Base-by-base conservation (phyloP, 2,888 invertebrate species). In the Athalia rosae region DNA sequence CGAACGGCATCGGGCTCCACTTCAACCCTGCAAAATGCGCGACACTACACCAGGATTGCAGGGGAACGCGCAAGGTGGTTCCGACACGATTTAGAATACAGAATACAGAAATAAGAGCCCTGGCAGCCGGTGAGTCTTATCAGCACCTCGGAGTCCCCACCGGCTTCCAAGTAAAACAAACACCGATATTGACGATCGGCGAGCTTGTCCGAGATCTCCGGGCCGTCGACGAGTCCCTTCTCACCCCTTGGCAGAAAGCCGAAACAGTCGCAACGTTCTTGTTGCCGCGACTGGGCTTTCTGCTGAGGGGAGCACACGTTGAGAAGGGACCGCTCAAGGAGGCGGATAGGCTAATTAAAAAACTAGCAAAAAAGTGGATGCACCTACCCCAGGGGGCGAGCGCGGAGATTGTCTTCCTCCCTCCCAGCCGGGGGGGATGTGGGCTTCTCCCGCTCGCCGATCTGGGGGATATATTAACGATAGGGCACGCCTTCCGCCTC, bases 121-220 rank as follows among this genome's bases (percentile, higher is more conserved):
- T 28, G 28, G 28, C 28, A 28, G 28, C 28, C 28, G 28, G 28
- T 28, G 28, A 28, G 28, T 28, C 28, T 28, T 28, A 28, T 2
- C 28, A 82, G 11, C 85, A 86, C 78, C 84, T 89, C 6, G 87
- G 87, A 4, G 82, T 86, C 11, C 85, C 86, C 2, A 85, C 85
- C 0, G 86, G 86, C 0, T 84, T 81, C 78, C 79, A 79, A 4
- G 80, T 83, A 15, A 76, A 77, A 13, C 83, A 82, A 13, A 77
- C 81, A 4, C 81, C 83, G 3, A 76, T 82, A 1, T 81, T 79
- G 2, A 81, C 79, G 45, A 76, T 82, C 28, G 77, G 77, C 8
- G 77, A 80, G 59, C 82, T 84, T 82, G 58, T 69, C 6, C 13
- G 50, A 4, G 81, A 84, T 15, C 69, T 84, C 0, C 5, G 85